Base-by-base conservation (phyloP, 2,888 invertebrate genomes). In the Drosophila engyochracea region DNA sequence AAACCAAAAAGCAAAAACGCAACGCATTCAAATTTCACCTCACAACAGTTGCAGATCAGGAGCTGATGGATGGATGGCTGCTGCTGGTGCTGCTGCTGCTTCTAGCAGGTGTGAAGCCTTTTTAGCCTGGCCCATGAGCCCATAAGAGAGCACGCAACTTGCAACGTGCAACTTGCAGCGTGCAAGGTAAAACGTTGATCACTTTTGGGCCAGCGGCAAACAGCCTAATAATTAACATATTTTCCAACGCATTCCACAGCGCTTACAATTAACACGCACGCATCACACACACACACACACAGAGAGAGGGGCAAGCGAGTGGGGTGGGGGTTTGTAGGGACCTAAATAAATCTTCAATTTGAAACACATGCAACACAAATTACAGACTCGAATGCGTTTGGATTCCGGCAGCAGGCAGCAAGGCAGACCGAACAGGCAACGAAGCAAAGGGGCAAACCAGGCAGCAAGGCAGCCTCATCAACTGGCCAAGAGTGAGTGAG, bases 351-450 rank as follows among this genome's bases (percentile, higher is more conserved):
- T 91, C 88, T 88, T 90, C 82, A 88, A 88, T 90, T 88, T 88
- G 82, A 88, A 88, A 88, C 89, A 91, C 91, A 91, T 90, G 88
- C 88, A 91, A 89, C 87, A 91, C 87, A 87, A 85, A 85, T 85
- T 85, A 85, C 89, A 85, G 85, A 75, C 86, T 90, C 83, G 80
- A 75, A 79, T 71, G 79, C 74, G 68, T 79, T 80, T 74, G 71
- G 79, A 80, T 82, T 82, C 80, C 82, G 68, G 47, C 65, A 82
- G 74, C 49, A 60, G 64, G 64, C 72, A 77, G 65, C 80, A 70
- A 80, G 75, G 37, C 55, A 57, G n/a, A 9, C 19, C 28, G 4
- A 55, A 55, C 28, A 55, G 47, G 22, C 22, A 47, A 22, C 14
- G 22, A 16, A 22, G 69, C 79, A 74, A 47, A 22, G 47, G 22